Base-by-base conservation (phyloP, 2,113 vertebrate species). In the Motacilla tschutschensis region DNA sequence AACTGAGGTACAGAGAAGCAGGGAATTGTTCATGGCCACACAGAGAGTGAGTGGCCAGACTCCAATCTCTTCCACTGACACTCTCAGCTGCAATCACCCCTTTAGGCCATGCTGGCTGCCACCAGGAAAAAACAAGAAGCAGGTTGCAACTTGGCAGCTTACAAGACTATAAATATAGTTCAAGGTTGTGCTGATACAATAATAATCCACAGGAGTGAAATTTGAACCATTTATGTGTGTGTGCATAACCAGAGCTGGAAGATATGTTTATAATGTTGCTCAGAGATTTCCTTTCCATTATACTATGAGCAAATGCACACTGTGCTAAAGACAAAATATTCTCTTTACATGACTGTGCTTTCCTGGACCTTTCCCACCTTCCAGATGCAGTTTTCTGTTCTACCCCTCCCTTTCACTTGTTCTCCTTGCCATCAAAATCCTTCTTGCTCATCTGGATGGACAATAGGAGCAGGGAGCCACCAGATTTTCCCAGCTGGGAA, bases 131-230 rank as follows among this genome's bases (percentile, higher is more conserved):
- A 84, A 82, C 67, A 87, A 91, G 89, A 29, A 84, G 71, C 78
- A 78, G 62, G 53, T 87, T 85, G 77, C 82, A 79, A 19, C 65
- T 83, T 9, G 3, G 29, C 79, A 81, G 77, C 89, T 93, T 93
- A 73, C 73, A 77, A 83, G 83, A 51, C 86, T 89, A 85, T 89
- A 93, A 93, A 93, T 92, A 89, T 3, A 90, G 76, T 88, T 95
- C 91, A 91, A 89, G 89, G 79, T 83, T 92, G 71, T 4, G 1
- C 51, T 70, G 92, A 88, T 70, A 88, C 48, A 89, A 74, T 93
- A 92, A 94, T 86, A 85, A 92, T 87, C 91, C 29, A 3, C 82
- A 87, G 84, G 87, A 91, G 71, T 93, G 91, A 92, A 95, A 94
- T 66, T 57, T 44, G 88, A 95, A 86, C 88, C 86, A 62, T 89